A percentile compares a stretch with the other conserved stretches of the same genome.
Conservation (phyloP, 2,888 invertebrate genomes). For the Chymomyza amoena region DNA sequence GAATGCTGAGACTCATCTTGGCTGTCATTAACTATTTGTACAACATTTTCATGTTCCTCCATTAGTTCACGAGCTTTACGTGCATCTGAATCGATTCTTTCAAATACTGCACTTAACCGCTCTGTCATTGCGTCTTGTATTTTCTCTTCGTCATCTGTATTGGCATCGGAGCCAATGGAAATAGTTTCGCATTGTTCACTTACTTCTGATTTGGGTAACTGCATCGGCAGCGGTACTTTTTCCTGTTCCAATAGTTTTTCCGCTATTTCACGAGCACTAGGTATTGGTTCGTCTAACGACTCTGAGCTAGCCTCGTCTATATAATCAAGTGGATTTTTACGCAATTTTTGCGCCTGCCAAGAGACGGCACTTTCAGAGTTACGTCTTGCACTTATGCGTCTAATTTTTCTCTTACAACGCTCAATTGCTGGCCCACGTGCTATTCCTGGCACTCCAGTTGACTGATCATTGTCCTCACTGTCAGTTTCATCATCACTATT, state of each 20-base stretch:
- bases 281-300: conserved; percentile 43
- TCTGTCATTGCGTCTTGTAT: conserved; percentile 36
- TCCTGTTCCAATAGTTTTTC: conserved; percentile 63
- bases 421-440: conserved; percentile 75
- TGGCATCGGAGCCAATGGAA: conserved; percentile 41
- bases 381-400: conserved; percentile 38
- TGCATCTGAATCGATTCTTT: conserved; percentile 41
- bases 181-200: conserved; percentile 18
- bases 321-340: conserved; percentile 57
- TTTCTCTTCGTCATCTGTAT: conserved; percentile 34
- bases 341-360: conserved; percentile 20
- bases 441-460: conserved; percentile 69
- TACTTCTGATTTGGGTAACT: not conserved
- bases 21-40: not conserved
- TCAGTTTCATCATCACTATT: conserved; percentile 34
- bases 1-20: conserved; percentile 2
- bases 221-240: not conserved
- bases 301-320: conserved; percentile 54
- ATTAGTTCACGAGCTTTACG: not conserved
- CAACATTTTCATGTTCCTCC: not conserved
- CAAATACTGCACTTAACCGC: conserved; percentile 34
- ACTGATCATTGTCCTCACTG: conserved; percentile 46
- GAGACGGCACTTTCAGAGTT: conserved; percentile 32
- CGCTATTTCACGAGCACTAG: conserved; percentile 75
- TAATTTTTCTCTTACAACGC: conserved; percentile 54